Conservation (phyloP, 1,140 invertebrate species). For the Drosophila miranda region DNA sequence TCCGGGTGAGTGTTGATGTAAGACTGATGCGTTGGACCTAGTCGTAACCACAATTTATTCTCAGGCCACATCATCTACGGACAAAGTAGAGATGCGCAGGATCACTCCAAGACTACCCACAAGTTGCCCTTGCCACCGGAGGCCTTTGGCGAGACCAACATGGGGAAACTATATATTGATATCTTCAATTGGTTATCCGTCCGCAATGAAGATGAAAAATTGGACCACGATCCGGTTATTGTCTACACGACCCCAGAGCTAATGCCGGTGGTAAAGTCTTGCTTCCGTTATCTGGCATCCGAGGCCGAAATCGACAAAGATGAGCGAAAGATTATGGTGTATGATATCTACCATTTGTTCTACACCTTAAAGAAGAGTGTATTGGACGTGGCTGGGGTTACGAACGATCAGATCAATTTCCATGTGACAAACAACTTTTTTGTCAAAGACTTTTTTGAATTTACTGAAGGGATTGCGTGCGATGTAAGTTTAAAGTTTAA, state of each 20-base stretch:
- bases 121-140: slow-evolving; percentile 65
- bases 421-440: slow-evolving; percentile 53
- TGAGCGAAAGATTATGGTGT: slow-evolving; percentile 31
- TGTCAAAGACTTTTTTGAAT: slow-evolving; percentile 60
- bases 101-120: slow-evolving; percentile 54
- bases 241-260: slow-evolving; percentile 55
- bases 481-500: slow-evolving; percentile 36
- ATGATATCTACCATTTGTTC: slow-evolving; percentile 66
- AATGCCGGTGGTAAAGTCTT: slow-evolving; percentile 57
- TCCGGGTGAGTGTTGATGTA: slow-evolving; percentile 49
- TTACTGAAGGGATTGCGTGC: slow-evolving; percentile 55
- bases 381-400: slow-evolving; percentile 34
- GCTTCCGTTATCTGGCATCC: slow-evolving; percentile 54
- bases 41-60: background rate
- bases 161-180: slow-evolving; percentile 52
- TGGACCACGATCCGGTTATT: slow-evolving; percentile 21
- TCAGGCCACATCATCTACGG: slow-evolving; percentile 59
- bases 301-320: slow-evolving; percentile 1
- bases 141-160: slow-evolving; percentile 64
- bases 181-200: slow-evolving; percentile 53
- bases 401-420: slow-evolving; percentile 24
- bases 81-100: slow-evolving; percentile 49
- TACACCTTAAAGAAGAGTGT: slow-evolving; percentile 61
- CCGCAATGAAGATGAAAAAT: slow-evolving; percentile 11
- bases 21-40: too few relatives aligned